Evolutionary conservation across 2,113 vertebrate species (phyloP).

Genomic region (Neomonachus schauinslandi): DNA sequence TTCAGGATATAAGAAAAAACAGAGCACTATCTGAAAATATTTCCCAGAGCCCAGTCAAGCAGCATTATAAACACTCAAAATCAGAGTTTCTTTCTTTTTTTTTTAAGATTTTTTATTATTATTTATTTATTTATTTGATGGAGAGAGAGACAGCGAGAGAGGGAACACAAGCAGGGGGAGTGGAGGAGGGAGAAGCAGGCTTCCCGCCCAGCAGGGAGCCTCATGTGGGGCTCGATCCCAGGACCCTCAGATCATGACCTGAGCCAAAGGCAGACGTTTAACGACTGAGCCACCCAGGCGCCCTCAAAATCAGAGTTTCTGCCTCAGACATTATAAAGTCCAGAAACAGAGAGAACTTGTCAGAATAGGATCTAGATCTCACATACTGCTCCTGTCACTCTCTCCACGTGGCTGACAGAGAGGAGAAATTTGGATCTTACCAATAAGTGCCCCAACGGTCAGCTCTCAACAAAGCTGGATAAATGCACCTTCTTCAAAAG

Average conservation of each 20-base stretch:
- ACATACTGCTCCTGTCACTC: neutral
- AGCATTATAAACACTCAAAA: neutral
- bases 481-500: neutral
- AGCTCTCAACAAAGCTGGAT: neutral
- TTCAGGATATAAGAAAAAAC: constrained; percentile 19
- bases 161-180: no score
- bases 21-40: neutral
- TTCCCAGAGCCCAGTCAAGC: neutral
- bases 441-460: neutral
- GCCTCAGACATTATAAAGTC: neutral
- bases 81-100: neutral
- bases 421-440: neutral
- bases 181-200: no score
- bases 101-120: no score
- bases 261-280: no score
- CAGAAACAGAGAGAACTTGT: neutral
- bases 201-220: no score
- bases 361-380: neutral
- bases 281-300: no score
- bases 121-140: no score
- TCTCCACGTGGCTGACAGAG: neutral
- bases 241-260: no score
- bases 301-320: neutral
- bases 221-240: no score
- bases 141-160: no score